Base-by-base conservation (phyloP, 1,140 invertebrate species). In the Ostrea edulis region DNA sequence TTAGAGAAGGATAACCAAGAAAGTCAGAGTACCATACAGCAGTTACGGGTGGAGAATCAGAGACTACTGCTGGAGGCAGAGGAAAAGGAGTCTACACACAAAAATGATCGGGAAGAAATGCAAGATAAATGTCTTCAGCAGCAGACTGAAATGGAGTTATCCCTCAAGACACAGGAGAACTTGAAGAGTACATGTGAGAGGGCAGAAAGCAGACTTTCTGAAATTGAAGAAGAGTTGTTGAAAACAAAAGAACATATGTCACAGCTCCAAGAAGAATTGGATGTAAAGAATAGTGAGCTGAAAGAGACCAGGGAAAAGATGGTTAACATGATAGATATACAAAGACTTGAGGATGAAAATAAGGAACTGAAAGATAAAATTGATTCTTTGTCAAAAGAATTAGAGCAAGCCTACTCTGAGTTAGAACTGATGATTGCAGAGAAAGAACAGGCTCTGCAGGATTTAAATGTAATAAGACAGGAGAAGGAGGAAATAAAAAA, bases 1-100 rank as follows among this genome's bases (percentile, higher is more conserved):
- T 68, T 87, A 11, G 22, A 87, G 12, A n/a, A 9, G 9, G 89
- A 91, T 68, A 87, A 86, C 7, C 85, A 83, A 4, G 86, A 88
- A 52, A n/a, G 89, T 53, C 12, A 54, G n/a, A 54, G 81, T 7
- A 88, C 71, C 20, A 52, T 87, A 25, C 84, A 90, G 22, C 62
- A 81, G 54, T 52, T 82, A 44, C 65, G 65, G 8, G 52, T 12
- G 58, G 82, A 87, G 14, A 35, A 87, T 17, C 86, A 85, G 58
- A 84, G 82, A 52, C 81, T 88, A 1, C 82, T 84, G 35, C 14
- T 82, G n/a, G 65, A 89, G 54, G 55, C 88, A 11, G 86, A 89
- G 81, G 81, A 89, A 22, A 71, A 17, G 20, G 54, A 82, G 17
- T 51, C 35, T 9, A 55, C 77, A 17, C 58, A 83, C 2, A 86